Conservation (phyloP, 2,888 invertebrate species). For the Galerucella nymphaeae region DNA sequence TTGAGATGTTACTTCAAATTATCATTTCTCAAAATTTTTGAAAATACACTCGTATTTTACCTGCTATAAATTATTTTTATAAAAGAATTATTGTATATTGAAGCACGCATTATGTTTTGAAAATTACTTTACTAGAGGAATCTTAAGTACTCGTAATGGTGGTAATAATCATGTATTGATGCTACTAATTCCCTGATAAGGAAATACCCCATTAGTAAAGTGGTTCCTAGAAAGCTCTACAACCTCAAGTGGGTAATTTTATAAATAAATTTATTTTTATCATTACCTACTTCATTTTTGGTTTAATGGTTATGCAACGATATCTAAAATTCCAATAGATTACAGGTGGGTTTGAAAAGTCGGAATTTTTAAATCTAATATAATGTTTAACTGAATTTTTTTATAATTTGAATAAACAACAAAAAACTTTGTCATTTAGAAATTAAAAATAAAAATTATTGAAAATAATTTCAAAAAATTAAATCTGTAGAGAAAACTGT, state of each 20-base stretch:
- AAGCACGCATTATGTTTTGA: not conserved
- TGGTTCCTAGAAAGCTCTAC: constrained; percentile 4
- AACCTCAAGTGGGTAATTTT: constrained; percentile 5
- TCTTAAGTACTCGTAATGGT: not conserved
- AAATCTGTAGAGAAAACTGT: too few relatives aligned
- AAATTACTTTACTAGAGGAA: constrained; percentile 3
- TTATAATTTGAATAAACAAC: too few relatives aligned
- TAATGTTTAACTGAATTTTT: too few relatives aligned
- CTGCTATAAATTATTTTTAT: not conserved
- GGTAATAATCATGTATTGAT: not conserved
- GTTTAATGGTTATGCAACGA: not conserved
- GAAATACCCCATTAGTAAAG: constrained; percentile 8
- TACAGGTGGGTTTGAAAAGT: not conserved
- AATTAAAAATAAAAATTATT: too few relatives aligned
- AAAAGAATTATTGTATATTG: not conserved
- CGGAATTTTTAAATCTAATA: not conserved
- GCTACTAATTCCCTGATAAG: constrained; percentile 5
- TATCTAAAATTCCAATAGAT: not conserved
- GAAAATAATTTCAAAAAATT: too few relatives aligned
- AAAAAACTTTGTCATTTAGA: too few relatives aligned
- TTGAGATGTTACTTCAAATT: too few relatives aligned
- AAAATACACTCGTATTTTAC: not conserved
- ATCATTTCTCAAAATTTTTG: too few relatives aligned
- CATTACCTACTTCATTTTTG: not conserved
- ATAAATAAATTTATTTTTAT: not conserved